A percentile compares a stretch with the other conserved stretches of the same genome.
phyloP scores from a whole-genome alignment of 2,797 vertebrate species.

The Lindbergichthys nudifrons region DNA sequence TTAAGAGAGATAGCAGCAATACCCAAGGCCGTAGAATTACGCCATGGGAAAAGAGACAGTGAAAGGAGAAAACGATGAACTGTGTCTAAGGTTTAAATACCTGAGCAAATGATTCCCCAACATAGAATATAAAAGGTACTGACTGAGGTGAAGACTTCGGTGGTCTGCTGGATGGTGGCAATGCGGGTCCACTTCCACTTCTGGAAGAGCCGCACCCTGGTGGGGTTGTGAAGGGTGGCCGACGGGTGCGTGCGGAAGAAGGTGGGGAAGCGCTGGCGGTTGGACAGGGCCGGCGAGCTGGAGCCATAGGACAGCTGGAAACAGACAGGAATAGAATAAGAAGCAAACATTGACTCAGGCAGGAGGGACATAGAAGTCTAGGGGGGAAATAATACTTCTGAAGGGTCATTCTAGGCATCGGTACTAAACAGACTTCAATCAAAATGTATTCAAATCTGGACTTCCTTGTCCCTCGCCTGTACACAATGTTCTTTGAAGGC shows the following conservation, averaged over 20 bases:
- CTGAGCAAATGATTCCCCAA: too few relatives aligned
- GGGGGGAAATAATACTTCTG: constrained; percentile 51
- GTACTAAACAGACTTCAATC: constrained; percentile 71
- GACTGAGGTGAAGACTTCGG: constrained; percentile 94
- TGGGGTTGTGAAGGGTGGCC: constrained; percentile 93
- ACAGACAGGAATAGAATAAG: background rate
- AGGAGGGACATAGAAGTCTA: background rate
- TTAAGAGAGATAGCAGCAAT: too few relatives aligned
- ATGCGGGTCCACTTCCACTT: constrained; percentile 96
- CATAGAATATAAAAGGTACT: constrained; percentile 53
- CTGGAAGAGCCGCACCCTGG: constrained; percentile 91
- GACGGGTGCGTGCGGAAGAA: constrained; percentile 94
- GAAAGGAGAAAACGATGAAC: too few relatives aligned
- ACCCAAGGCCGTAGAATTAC: too few relatives aligned
- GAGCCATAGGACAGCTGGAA: constrained; percentile 91
- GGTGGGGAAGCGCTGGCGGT: constrained; percentile 93
- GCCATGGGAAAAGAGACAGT: too few relatives aligned
- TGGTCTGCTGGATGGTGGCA: constrained; percentile 95
- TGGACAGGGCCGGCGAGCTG: constrained; percentile 92
- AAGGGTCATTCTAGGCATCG: constrained; percentile 80
- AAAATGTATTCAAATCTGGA: constrained; percentile 52
- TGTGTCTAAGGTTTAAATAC: too few relatives aligned
- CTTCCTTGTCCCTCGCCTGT: constrained; percentile 46
- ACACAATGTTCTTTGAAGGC: constrained; percentile 55
- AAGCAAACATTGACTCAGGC: background rate